A percentile compares a stretch with the other conserved stretches of the same genome.
Conservation (phyloP, 2,113 vertebrate genomes). For the Haemorhous mexicanus region DNA sequence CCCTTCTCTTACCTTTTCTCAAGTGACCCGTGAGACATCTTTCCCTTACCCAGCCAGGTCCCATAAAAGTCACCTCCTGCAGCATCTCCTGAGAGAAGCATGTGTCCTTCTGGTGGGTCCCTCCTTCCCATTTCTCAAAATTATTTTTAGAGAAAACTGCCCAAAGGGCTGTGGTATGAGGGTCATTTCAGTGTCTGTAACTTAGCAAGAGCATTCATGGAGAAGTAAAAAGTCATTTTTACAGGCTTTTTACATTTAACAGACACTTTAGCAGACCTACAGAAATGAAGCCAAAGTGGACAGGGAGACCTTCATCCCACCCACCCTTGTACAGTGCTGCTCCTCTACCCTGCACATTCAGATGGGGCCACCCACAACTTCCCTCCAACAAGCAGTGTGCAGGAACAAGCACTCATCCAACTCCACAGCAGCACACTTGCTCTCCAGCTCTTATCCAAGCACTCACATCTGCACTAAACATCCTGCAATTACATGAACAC, state of each 20-base stretch:
- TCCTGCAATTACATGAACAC: not conserved
- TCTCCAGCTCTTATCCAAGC: not conserved
- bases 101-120: not conserved
- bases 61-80: not conserved
- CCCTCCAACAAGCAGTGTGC: not conserved
- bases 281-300: not conserved
- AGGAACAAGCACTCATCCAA: not conserved
- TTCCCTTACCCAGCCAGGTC: not conserved
- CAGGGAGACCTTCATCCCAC: not conserved
- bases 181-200: not conserved
- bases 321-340: not conserved
- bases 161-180: not conserved
- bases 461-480: not conserved
- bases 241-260: not conserved
- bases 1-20: not conserved
- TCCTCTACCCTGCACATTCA: not conserved
- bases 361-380: not conserved
- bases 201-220: constrained; percentile 45
- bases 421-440: not conserved
- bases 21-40: not conserved
- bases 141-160: not conserved
- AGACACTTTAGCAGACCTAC: not conserved
- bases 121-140: not conserved
- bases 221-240: constrained; percentile 46
- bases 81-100: not conserved